Base-by-base conservation (phyloP, 2,888 invertebrate species). In the Deilephila elpenor region DNA sequence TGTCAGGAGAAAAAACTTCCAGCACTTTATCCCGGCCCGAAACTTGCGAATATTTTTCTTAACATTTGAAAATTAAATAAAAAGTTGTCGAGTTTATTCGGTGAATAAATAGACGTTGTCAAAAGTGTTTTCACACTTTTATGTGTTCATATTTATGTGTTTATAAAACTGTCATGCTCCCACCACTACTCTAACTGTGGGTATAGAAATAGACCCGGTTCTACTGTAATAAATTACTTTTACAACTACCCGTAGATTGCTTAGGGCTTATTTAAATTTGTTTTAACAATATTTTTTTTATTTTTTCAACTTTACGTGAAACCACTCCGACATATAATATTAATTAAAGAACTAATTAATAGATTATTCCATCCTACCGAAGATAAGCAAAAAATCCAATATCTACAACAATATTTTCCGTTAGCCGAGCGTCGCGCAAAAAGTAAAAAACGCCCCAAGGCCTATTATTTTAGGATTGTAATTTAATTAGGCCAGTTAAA, bases 401-500 rank as follows among this genome's bases (percentile, higher is more conserved):
- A 19, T 44, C 7, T n/a, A 44, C 17, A 25, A 11, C 51, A 19
- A 64, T 34, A n/a, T 44, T 34, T 34, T 44, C 14, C 11, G 32
- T 64, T 56, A 56, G 29, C 56, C 19, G 19, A 59, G 19, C 72
- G 62, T 44, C 61, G 56, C 37, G 62, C 53, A 20, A 72, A 72
- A 56, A 32, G 56, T 60, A 61, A 51, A 71, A 29, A 72, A 34
- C 20, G 25, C 59, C 75, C 74, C 73, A 77, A 75, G 75, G 72
- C 75, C 79, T 87, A 82, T 87, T 87, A 86, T 87, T 87, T 86
- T 83, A 86, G 86, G 86, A 77, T 81, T 76, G 73, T 80, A 84
- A 82, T 82, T 83, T 82, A 84, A 84, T 84, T 84, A 83, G 82
- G 74, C 76, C 75, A 74, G 75, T 73, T 74, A 78, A 80, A 81